Evolutionary conservation across 2,113 vertebrate genomes (phyloP).

Genomic region (Oreocharis arfaki): DNA sequence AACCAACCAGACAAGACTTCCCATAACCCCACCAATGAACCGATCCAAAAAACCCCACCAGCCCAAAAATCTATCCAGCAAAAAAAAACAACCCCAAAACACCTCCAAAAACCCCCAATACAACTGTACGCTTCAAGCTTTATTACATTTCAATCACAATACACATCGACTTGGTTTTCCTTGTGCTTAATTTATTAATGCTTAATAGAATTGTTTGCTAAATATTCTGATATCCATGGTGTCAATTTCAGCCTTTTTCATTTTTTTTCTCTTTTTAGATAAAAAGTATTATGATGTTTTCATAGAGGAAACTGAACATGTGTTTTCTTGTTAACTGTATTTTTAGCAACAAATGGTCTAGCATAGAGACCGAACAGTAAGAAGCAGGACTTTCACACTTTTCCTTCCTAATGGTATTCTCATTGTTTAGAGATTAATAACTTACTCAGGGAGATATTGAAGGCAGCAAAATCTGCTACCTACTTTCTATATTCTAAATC

Average conservation of each 20-base stretch:
- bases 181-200: not conserved
- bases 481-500: not conserved
- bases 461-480: not conserved
- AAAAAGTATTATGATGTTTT: not conserved
- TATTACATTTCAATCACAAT: not conserved
- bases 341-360: not conserved
- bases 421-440: not conserved
- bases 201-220: not conserved
- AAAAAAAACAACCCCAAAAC: not conserved
- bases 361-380: not conserved
- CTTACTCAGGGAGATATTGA: not conserved
- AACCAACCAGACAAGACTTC: not conserved
- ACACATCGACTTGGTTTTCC: not conserved
- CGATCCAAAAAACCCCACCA: not conserved
- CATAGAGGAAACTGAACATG: not conserved
- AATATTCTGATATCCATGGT: not conserved
- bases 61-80: not conserved
- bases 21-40: too few relatives aligned
- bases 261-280: not conserved
- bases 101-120: rapidly evolving
- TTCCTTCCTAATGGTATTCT: not conserved
- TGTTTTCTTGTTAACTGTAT: not conserved
- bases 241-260: not conserved
- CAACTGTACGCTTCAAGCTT: rapidly evolving
- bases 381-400: not conserved